These are phyloP conservation scores for Keiferia lycopersicella DNA, from an alignment of 2,888 invertebrate species.

Conservation along the genomic window DNA sequence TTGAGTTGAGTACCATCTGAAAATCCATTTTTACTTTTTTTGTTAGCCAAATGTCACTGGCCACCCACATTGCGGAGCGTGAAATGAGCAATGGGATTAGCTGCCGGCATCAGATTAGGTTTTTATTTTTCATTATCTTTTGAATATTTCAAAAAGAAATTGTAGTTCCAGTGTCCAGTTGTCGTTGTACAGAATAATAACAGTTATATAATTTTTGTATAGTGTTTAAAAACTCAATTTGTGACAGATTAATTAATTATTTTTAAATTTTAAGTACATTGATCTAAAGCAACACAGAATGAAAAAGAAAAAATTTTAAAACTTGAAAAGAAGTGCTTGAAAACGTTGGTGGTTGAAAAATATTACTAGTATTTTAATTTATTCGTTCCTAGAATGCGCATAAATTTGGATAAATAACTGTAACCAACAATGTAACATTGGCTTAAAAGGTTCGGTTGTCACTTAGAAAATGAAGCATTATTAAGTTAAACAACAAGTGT, in stretches of 20 bases:
- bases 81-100: slow-evolving; percentile 57
- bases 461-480: not conserved
- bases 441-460: not conserved
- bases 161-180: not conserved
- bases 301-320: too few species aligned
- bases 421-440: not conserved
- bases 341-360: slow-evolving; percentile 19
- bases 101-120: slow-evolving; percentile 45
- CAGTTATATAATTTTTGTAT: not conserved
- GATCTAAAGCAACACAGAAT: too few species aligned
- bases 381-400: slow-evolving; percentile 9
- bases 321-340: too few species aligned
- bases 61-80: slow-evolving; percentile 61
- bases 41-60: slow-evolving; percentile 40
- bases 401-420: slow-evolving; percentile 1
- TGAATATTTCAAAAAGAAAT: slow-evolving; percentile 5
- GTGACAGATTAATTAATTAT: too few species aligned
- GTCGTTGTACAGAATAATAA: not conserved
- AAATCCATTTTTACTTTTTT: slow-evolving; percentile 33
- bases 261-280: not conserved
- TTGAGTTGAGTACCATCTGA: slow-evolving; percentile 42
- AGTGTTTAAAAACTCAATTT: not conserved
- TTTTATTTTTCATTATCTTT: slow-evolving; percentile 19
- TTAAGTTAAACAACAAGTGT: slow-evolving; percentile 18
- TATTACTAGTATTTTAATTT: slow-evolving; percentile 18